These are phyloP conservation scores for Manis crassicaudata DNA, from an alignment of 2,797 vertebrate species.

Conservation along the genomic window DNA sequence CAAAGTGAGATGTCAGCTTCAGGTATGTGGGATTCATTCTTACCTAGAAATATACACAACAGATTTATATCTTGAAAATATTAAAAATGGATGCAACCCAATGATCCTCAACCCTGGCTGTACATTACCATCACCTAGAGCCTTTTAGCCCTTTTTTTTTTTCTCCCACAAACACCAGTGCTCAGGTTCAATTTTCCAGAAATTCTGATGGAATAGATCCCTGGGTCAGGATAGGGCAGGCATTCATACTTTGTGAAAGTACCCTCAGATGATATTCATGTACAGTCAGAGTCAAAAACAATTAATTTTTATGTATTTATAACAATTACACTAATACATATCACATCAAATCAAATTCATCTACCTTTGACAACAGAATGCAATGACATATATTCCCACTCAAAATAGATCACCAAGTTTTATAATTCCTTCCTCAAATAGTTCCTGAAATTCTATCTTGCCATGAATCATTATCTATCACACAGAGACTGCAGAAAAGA, in stretches of 20 bases:
- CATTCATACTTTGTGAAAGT: background rate
- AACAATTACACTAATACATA: background rate
- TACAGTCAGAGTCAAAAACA: background rate
- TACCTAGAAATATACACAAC: conserved; percentile 77
- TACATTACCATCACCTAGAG: background rate
- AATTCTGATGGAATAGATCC: background rate
- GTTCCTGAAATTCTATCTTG: background rate
- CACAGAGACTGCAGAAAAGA: background rate
- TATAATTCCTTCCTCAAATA: background rate
- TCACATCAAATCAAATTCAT: background rate
- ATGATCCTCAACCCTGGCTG: background rate
- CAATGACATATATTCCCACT: background rate
- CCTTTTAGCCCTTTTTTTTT: background rate
- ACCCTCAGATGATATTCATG: background rate
- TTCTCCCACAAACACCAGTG: background rate
- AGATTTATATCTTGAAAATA: background rate
- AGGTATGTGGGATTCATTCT: conserved; percentile 16
- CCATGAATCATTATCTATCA: background rate
- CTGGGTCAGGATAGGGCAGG: background rate
- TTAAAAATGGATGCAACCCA: background rate
- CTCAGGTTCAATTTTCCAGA: background rate
- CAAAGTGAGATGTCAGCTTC: conserved; percentile 78
- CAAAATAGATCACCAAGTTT: background rate
- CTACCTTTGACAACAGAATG: background rate
- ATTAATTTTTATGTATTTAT: background rate